Percentiles rank a stretch among this genome's conserved stretches.
Conservation (phyloP, 2,888 invertebrate species). For the Ornithoptera priamus region DNA sequence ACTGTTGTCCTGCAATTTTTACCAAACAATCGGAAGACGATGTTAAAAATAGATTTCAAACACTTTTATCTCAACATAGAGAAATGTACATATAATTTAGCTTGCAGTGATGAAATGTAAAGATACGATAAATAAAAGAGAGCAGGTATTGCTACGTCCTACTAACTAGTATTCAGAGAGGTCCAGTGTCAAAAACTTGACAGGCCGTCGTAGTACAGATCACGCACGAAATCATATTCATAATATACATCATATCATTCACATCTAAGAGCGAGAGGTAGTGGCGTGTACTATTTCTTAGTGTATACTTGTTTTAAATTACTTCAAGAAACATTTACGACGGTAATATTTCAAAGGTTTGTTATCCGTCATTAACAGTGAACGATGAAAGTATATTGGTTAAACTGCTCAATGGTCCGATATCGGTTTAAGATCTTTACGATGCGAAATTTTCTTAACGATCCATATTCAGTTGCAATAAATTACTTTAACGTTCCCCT, state of each 20-base stretch:
- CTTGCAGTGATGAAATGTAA: background rate
- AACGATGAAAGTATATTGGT: constrained; percentile 14
- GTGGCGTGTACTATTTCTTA: background rate
- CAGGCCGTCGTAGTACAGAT: constrained; percentile 7
- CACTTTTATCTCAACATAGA: background rate
- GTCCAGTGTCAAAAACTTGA: constrained; percentile 14
- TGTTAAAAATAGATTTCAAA: too few relatives aligned
- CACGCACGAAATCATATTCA: constrained; percentile 8
- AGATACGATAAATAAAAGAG: background rate
- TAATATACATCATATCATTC: constrained; percentile 15
- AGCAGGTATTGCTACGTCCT: background rate
- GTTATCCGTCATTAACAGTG: constrained; percentile 19
- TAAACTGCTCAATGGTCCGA: constrained; percentile 17
- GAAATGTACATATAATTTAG: background rate
- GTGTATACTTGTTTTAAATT: background rate
- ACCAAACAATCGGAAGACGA: too few relatives aligned
- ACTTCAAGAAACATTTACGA: constrained; percentile 10
- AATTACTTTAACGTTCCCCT: constrained; percentile 23
- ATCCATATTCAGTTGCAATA: constrained; percentile 26
- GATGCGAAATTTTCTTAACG: constrained; percentile 28
- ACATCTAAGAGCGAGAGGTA: background rate
- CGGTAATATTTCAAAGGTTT: constrained; percentile 22
- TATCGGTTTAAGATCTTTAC: constrained; percentile 27
- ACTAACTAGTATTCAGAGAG: constrained; percentile 5
- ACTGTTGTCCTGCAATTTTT: too few relatives aligned